A percentile compares a stretch with the other conserved stretches of the same genome.
Evolutionary conservation across 2,797 vertebrate genomes (phyloP).

Genomic region (Prionace glauca): DNA sequence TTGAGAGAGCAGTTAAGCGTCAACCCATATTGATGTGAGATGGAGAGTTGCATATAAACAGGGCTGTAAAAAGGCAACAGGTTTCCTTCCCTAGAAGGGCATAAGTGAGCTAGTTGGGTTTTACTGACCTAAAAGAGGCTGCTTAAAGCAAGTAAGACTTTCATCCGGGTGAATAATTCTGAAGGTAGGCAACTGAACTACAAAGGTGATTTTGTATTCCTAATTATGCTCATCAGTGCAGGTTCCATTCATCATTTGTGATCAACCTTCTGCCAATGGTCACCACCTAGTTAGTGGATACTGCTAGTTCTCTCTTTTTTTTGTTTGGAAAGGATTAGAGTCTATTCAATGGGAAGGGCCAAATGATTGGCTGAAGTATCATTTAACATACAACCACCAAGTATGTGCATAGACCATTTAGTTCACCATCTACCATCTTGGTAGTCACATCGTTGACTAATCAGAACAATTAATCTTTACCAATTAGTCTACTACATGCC

Average conservation of each 20-base stretch:
- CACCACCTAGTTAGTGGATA: no score
- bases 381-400: background rate
- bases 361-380: background rate
- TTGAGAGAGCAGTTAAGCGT: background rate
- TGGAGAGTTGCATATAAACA: background rate
- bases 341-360: background rate
- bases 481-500: background rate
- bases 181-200: background rate
- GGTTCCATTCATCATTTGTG: background rate
- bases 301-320: background rate
- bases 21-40: background rate
- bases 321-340: background rate
- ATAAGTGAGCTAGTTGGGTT: background rate
- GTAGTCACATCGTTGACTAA: background rate
- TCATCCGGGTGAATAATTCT: background rate
- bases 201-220: no score
- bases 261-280: no score
- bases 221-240: background rate
- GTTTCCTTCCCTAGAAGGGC: background rate
- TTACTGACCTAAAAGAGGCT: background rate
- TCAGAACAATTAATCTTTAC: background rate
- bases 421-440: background rate
- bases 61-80: background rate
- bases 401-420: background rate
- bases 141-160: background rate